phyloP scores from a whole-genome alignment of 1,140 invertebrate genomes.

The Zeugodacus cucurbitae region DNA sequence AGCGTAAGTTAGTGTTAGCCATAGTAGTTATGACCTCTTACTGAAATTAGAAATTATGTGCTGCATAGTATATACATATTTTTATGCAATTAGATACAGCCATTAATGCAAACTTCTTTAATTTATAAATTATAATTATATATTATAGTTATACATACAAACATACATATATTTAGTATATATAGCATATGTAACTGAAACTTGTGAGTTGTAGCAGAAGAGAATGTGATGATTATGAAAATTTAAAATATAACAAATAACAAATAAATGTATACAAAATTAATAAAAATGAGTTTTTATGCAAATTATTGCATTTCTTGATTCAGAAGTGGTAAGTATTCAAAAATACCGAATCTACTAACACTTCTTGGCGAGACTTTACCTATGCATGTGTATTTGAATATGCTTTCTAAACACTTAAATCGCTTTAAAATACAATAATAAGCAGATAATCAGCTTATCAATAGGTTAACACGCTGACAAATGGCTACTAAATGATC shows the following conservation, averaged over 20 bases:
- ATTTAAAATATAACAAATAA: neutral
- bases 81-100: neutral
- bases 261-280: constrained; percentile 5
- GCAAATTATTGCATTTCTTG: neutral
- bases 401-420: neutral
- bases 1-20: neutral
- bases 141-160: neutral
- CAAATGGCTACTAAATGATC: neutral
- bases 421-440: neutral
- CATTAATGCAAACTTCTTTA: constrained; percentile 5
- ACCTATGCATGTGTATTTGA: too few relatives aligned
- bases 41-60: neutral
- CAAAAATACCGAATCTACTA: neutral
- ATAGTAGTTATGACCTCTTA: neutral
- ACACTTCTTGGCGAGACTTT: too few relatives aligned
- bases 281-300: neutral
- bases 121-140: neutral
- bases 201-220: neutral
- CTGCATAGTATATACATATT: neutral
- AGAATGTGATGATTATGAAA: constrained; percentile 23
- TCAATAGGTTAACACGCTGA: neutral
- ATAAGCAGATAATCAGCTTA: neutral
- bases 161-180: neutral
- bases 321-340: neutral
- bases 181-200: neutral